phyloP scores from a whole-genome alignment of 2,888 invertebrate genomes.

The Tipula vernalis region DNA sequence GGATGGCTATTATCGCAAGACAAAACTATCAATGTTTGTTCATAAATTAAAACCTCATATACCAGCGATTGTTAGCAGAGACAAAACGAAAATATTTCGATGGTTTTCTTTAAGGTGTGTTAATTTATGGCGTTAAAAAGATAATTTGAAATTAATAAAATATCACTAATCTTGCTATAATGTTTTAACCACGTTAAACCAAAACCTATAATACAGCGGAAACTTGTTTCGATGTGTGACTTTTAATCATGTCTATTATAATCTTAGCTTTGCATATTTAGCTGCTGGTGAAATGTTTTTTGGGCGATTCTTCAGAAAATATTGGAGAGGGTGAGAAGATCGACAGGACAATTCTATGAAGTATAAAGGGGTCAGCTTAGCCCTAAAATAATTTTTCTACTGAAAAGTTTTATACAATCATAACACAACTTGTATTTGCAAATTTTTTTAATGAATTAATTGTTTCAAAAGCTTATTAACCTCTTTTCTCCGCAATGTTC shows the following conservation, averaged over 20 bases:
- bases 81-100: neutral
- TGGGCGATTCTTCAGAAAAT: too few species aligned
- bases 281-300: too few species aligned
- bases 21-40: neutral
- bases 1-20: neutral
- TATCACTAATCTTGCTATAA: neutral
- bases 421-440: too few species aligned
- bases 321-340: too few species aligned
- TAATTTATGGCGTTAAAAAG: constrained; percentile 4
- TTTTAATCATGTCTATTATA: neutral
- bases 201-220: neutral
- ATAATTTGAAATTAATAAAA: neutral
- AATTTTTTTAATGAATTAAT: too few species aligned
- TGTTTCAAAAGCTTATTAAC: too few species aligned
- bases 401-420: too few species aligned
- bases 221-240: neutral
- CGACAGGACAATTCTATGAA: too few species aligned
- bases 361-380: too few species aligned
- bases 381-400: too few species aligned
- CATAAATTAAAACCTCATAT: neutral
- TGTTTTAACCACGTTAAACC: neutral
- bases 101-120: neutral
- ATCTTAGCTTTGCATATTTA: neutral
- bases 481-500: too few species aligned
- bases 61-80: neutral